These are phyloP conservation scores for Stenurella melanura DNA, from an alignment of 2,888 invertebrate species.

Conservation along the genomic window DNA sequence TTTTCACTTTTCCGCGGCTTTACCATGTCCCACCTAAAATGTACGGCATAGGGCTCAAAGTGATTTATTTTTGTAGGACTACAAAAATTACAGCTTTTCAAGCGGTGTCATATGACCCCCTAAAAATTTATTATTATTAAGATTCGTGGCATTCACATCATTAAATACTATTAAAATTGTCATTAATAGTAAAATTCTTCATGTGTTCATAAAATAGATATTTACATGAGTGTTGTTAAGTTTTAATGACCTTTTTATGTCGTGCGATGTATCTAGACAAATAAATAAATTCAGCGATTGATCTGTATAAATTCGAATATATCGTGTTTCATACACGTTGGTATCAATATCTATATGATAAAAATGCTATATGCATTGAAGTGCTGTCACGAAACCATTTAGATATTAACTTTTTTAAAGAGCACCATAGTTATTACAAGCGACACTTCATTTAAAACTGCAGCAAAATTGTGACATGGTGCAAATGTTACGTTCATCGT, in stretches of 20 bases:
- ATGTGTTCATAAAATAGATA: constrained; percentile 4
- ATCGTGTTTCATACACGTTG: constrained; percentile 29
- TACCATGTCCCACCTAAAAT: no score
- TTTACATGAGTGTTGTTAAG: constrained; percentile 23
- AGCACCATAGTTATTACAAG: constrained; percentile 11
- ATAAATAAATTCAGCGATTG: constrained; percentile 23
- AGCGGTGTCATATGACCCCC: no score
- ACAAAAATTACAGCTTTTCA: no score
- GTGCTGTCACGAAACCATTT: constrained; percentile 39
- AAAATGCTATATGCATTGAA: constrained; percentile 28
- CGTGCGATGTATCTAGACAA: constrained; percentile 9
- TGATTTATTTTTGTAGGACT: no score
- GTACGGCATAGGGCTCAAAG: no score
- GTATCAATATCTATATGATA: constrained; percentile 22
- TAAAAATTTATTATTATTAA: no score
- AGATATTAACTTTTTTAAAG: constrained; percentile 39
- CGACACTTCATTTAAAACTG: constrained; percentile 22
- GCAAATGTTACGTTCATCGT: no score
- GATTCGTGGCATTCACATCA: background rate
- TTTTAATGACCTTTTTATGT: constrained; percentile 30
- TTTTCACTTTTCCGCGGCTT: no score
- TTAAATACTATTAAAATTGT: constrained; percentile 1
- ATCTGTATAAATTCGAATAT: constrained; percentile 37
- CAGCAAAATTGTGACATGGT: background rate
- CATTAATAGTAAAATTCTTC: constrained; percentile 10